These are phyloP conservation scores for Nerophis ophidion DNA, from an alignment of 2,113 vertebrate genomes.

Conservation along the genomic window DNA sequence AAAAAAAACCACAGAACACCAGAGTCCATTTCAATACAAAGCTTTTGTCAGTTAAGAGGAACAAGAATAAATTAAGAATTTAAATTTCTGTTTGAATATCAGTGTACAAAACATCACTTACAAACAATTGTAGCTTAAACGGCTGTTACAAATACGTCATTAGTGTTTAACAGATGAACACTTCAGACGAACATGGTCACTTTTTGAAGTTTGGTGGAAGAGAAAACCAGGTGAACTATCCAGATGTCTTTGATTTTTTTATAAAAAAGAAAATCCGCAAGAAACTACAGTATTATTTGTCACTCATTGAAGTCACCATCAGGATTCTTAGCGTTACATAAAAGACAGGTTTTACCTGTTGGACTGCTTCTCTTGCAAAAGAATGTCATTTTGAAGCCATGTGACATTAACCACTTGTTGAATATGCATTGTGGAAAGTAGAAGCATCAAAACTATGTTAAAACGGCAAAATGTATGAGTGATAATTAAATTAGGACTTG, in stretches of 20 bases:
- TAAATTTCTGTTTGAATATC: conserved; percentile 64
- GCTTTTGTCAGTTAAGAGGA: conserved; percentile 54
- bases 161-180: conserved; percentile 36
- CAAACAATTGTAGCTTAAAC: conserved; percentile 72
- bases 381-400: conserved; percentile 11
- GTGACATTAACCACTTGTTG: conserved; percentile 15
- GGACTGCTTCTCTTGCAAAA: conserved; percentile 11
- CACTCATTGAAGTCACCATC: conserved; percentile 11
- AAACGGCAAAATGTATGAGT: no score
- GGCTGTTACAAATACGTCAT: conserved; percentile 71
- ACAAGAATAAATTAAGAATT: conserved; percentile 63
- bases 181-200: conserved; percentile 44
- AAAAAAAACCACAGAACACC: conserved; percentile 49
- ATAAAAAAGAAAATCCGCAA: not conserved
- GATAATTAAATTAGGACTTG: no score
- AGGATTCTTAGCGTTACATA: conserved; percentile 21
- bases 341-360: not conserved
- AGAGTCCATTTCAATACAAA: conserved; percentile 57
- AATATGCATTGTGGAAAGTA: not conserved
- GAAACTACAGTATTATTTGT: conserved; percentile 34
- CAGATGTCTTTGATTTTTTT: conserved; percentile 14
- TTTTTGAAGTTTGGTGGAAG: conserved; percentile 48
- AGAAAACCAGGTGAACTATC: conserved; percentile 23
- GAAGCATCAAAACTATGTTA: no score
- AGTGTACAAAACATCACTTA: conserved; percentile 71